A percentile compares a stretch with the other conserved stretches of the same genome.
phyloP scores from a whole-genome alignment of 2,888 invertebrate species.

The Rhyacophila evoluta region DNA sequence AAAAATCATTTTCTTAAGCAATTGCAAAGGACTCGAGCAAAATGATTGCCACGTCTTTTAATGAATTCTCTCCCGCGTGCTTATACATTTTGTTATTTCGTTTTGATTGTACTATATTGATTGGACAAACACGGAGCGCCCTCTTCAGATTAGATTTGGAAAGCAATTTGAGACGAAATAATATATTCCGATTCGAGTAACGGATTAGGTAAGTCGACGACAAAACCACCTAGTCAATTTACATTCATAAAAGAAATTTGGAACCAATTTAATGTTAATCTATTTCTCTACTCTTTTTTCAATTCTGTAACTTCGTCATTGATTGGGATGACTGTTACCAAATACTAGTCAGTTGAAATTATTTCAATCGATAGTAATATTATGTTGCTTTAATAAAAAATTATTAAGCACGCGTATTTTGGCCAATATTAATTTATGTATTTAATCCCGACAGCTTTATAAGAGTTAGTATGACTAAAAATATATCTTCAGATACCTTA shows the following conservation, averaged over 20 bases:
- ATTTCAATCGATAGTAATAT: too few relatives aligned
- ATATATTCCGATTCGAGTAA: not conserved
- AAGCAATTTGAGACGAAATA: constrained; percentile 19
- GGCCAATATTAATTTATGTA: too few relatives aligned
- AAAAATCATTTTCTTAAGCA: too few relatives aligned
- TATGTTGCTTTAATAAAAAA: too few relatives aligned
- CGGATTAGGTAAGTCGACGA: not conserved
- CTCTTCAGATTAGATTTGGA: not conserved
- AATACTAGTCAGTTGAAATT: too few relatives aligned
- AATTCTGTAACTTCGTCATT: too few relatives aligned
- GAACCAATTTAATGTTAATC: not conserved
- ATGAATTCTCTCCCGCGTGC: not conserved
- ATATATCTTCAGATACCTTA: too few relatives aligned
- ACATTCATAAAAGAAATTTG: not conserved
- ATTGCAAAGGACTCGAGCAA: not conserved
- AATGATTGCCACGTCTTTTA: not conserved
- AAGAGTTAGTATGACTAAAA: too few relatives aligned
- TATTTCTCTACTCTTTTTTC: too few relatives aligned
- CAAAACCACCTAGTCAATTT: not conserved
- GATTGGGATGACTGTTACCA: too few relatives aligned
- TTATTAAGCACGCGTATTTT: too few relatives aligned
- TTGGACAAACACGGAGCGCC: not conserved
- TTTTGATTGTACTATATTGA: not conserved
- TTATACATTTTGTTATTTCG: not conserved
- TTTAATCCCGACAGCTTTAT: too few relatives aligned